These are phyloP conservation scores for Heteromurus nitidus DNA, from an alignment of 2,888 invertebrate species.

Conservation along the genomic window DNA sequence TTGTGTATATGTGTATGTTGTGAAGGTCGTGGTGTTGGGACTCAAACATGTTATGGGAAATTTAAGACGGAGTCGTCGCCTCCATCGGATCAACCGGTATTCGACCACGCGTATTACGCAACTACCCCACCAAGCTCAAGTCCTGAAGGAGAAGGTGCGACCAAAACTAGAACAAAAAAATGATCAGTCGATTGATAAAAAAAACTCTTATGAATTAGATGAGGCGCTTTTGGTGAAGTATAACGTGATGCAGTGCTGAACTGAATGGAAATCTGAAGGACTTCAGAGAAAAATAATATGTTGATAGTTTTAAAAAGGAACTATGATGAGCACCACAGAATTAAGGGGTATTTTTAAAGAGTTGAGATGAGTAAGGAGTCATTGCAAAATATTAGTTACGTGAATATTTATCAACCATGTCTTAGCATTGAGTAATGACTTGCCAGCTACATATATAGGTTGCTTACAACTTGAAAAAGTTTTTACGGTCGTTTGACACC, in stretches of 20 bases:
- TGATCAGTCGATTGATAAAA: constrained; percentile 30
- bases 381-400: constrained; percentile 38
- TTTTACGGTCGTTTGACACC: constrained; percentile 9
- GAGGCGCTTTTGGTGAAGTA: neutral
- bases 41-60: constrained; percentile 71
- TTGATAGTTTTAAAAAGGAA: neutral
- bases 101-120: constrained; percentile 96
- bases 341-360: neutral
- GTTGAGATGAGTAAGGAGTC: neutral
- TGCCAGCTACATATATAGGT: neutral
- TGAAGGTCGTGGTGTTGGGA: constrained; percentile 73
- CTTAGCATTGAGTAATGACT: neutral
- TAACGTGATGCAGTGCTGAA: neutral
- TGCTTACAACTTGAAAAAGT: neutral
- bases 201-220: neutral
- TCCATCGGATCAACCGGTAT: constrained; percentile 90
- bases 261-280: neutral
- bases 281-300: neutral
- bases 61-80: constrained; percentile 83
- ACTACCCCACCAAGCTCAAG: constrained; percentile 92
- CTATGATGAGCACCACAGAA: neutral
- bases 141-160: constrained; percentile 77
- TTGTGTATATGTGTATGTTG: constrained; percentile 53
- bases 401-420: neutral
- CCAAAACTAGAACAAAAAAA: constrained; percentile 39